Conservation (phyloP, 2,113 vertebrate genomes). For the Pseudorasbora parva region DNA sequence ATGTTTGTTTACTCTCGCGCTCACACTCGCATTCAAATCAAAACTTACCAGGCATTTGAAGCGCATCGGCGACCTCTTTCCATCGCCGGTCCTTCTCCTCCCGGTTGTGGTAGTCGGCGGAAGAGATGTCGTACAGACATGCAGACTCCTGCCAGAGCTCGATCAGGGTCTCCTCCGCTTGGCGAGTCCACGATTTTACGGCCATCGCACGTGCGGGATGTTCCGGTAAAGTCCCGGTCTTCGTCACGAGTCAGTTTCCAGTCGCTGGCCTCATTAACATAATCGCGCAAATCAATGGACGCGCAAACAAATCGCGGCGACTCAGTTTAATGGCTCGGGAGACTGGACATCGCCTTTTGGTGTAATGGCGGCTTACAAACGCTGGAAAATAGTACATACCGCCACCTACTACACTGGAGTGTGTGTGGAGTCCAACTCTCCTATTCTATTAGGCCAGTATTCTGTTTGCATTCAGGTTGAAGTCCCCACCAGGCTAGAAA, state of each 20-base stretch:
- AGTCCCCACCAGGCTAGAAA: too few species aligned
- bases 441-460: too few species aligned
- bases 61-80: neutral
- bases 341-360: neutral
- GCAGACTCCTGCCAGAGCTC: conserved; percentile 11
- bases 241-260: neutral
- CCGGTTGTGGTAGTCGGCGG: neutral
- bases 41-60: neutral
- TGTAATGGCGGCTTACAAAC: neutral
- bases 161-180: neutral
- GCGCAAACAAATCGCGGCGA: neutral
- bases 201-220: neutral
- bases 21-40: too few species aligned
- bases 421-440: neutral
- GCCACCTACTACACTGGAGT: neutral
- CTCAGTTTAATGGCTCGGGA: neutral
- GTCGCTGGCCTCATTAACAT: conserved; percentile 1
- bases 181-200: neutral
- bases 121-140: neutral
- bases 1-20: neutral
- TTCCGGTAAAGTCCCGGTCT: too few species aligned
- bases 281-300: neutral
- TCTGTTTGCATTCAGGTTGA: too few species aligned
- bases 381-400: neutral
- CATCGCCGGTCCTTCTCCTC: conserved; percentile 2